Evolutionary conservation across 2,888 invertebrate species (phyloP).

Genomic region (Rutpela maculata): DNA sequence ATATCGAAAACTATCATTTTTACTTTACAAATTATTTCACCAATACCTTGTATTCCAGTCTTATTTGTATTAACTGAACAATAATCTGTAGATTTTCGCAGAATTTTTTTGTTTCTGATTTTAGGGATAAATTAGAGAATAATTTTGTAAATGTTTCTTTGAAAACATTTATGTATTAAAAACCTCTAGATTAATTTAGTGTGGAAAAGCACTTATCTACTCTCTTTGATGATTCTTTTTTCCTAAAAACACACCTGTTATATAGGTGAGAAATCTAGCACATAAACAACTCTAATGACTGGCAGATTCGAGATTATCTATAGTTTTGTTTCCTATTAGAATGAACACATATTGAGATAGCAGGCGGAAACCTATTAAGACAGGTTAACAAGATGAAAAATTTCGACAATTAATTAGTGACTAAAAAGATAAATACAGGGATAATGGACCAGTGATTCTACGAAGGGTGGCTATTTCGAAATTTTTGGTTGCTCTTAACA

Average conservation of each 20-base stretch:
- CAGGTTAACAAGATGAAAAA: background rate
- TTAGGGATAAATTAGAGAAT: too few species aligned
- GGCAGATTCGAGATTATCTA: background rate
- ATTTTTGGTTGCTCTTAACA: background rate
- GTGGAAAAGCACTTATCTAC: too few species aligned
- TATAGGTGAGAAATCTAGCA: constrained; percentile 4
- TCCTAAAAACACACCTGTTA: background rate
- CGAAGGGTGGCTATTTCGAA: constrained; percentile 5
- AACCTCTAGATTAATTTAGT: too few species aligned
- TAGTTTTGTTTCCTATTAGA: background rate
- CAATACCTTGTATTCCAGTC: too few species aligned
- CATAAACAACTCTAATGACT: constrained; percentile 7
- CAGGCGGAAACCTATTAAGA: background rate
- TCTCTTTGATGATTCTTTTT: background rate
- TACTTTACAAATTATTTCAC: too few species aligned
- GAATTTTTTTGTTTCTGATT: too few species aligned
- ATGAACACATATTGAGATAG: background rate
- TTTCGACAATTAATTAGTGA: constrained; percentile 24
- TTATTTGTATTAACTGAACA: too few species aligned
- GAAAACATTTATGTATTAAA: too few species aligned
- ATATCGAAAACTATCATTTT: too few species aligned
- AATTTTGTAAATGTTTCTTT: too few species aligned
- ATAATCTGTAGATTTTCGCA: too few species aligned
- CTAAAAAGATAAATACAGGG: constrained; percentile 5
- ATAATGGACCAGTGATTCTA: constrained; percentile 11